Base-by-base conservation (phyloP, 2,888 invertebrate genomes). In the Oxytorus armatus region DNA sequence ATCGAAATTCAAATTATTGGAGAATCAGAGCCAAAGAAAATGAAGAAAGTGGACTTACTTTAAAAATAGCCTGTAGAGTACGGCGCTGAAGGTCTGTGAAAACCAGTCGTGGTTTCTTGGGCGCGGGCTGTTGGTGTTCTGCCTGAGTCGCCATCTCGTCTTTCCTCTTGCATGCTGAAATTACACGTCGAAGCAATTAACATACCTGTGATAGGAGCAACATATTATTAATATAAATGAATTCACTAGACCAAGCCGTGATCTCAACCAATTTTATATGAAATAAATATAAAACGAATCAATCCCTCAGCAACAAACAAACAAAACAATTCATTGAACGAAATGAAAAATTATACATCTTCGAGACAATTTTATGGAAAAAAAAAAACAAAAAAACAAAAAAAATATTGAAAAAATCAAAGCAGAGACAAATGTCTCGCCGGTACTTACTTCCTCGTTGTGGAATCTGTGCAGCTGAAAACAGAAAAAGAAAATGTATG, bases 21-120 rank as follows among this genome's bases (percentile, higher is more conserved):
- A 29, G 63, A 33, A 21, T 51, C 29, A 55, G 39, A 39, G 4
- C 10, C 1, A 53, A 25, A 8, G 11, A 18, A 47, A 25, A 25
- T 14, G 18, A 36, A 36, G 10, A 36, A 36, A 36, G 10, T 5
- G 29, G 10, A 89, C 90, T 92, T 93, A 98, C 98, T 95, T 99
- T 99, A 96, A 99, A 99, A 95, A 99, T 99, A 94, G 99, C 99
- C 95, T 99, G 99, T 93, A 99, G 96, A 92, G 99, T 99, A 94
- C 99, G 97, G 93, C 99, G 96, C 95, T 99, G 99, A 92, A 99
- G 97, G 94, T 99, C 99, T 92, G 99, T 99, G 95, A 99, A 99
- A 93, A 99, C 99, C 93, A 99, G 96, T 92, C 99, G 97, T 87
- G 99, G 99, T 93, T 99, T 99, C 96, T 99, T 99, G 93, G 98